A percentile compares a stretch with the other conserved stretches of the same genome.
These are phyloP conservation scores for Anolis sagrei DNA, from an alignment of 2,113 vertebrate genomes.

Conservation along the genomic window DNA sequence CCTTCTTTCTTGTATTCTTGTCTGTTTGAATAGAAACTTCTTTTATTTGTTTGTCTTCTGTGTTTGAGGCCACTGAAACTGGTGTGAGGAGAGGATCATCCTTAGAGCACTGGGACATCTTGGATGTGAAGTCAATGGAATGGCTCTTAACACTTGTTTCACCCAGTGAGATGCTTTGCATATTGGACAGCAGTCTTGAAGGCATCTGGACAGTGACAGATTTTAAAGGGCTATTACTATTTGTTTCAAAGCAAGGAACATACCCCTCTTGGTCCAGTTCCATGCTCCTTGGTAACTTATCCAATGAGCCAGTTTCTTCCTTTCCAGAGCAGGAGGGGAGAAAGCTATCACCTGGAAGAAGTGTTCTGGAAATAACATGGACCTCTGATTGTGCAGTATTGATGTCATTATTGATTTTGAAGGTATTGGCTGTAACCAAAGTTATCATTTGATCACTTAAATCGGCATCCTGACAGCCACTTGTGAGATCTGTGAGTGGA, in stretches of 20 bases:
- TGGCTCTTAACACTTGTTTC: conserved; percentile 6
- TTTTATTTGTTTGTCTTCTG: conserved; percentile 4
- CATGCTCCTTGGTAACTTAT: background rate
- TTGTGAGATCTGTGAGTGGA: background rate
- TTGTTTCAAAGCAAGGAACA: conserved; percentile 5
- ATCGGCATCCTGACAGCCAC: background rate
- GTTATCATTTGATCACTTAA: background rate
- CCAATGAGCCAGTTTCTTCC: background rate
- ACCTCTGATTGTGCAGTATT: background rate
- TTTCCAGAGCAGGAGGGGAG: background rate
- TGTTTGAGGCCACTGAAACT: background rate
- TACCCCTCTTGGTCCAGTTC: background rate
- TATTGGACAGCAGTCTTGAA: conserved; percentile 53
- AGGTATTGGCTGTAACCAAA: background rate
- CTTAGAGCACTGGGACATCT: background rate
- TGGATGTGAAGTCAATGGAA: conserved; percentile 11
- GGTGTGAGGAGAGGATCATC: background rate
- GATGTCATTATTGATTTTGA: background rate
- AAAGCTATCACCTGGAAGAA: background rate
- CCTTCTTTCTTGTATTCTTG: background rate
- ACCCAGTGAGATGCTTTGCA: conserved; percentile 21
- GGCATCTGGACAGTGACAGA: conserved; percentile 69
- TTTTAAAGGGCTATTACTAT: conserved; percentile 24
- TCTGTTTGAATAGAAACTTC: conserved; percentile 66
- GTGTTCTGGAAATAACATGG: accelerated